A percentile compares a stretch with the other conserved stretches of the same genome.
phyloP scores from a whole-genome alignment of 1,140 invertebrate genomes.

The Drosophila kurseongensis region DNA sequence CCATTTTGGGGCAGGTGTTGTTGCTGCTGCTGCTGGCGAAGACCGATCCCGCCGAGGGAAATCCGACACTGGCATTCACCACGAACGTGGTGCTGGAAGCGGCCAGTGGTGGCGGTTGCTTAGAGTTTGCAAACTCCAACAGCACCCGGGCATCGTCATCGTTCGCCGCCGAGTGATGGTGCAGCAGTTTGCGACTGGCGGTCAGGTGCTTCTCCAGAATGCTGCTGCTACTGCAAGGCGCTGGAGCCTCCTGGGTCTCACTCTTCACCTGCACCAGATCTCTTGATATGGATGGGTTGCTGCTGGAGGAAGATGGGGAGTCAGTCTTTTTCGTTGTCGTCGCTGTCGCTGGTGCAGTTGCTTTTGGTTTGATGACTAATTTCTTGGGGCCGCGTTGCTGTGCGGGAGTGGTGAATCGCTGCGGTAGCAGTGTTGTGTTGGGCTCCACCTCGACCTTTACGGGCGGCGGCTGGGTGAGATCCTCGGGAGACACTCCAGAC shows the following conservation, averaged over 20 bases:
- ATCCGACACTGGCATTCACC: conserved; percentile 62
- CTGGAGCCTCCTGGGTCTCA: conserved; percentile 41
- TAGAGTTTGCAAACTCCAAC: conserved; percentile 79
- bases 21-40: conserved; percentile 58
- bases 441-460: conserved; percentile 68
- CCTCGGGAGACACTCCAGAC: conserved; percentile 43
- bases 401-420: conserved; percentile 49
- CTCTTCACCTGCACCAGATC: conserved; percentile 70
- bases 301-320: conserved; percentile 46
- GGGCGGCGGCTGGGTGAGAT: conserved; percentile 62
- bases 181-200: conserved; percentile 33
- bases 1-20: conserved; percentile 18
- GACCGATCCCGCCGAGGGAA: conserved; percentile 72
- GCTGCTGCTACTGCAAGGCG: conserved; percentile 49
- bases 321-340: conserved; percentile 71
- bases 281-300: conserved; percentile 62
- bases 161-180: conserved; percentile 63
- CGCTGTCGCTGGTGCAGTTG: conserved; percentile 35
- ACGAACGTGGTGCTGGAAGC: conserved; percentile 63
- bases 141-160: conserved; percentile 75
- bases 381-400: conserved; percentile 78
- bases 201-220: conserved; percentile 78
- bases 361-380: conserved; percentile 83
- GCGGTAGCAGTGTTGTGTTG: conserved; percentile 53
- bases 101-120: conserved; percentile 46